Conservation (phyloP, 64 coral and sea anemone genomes). For the Catalaphyllia jardinei region DNA sequence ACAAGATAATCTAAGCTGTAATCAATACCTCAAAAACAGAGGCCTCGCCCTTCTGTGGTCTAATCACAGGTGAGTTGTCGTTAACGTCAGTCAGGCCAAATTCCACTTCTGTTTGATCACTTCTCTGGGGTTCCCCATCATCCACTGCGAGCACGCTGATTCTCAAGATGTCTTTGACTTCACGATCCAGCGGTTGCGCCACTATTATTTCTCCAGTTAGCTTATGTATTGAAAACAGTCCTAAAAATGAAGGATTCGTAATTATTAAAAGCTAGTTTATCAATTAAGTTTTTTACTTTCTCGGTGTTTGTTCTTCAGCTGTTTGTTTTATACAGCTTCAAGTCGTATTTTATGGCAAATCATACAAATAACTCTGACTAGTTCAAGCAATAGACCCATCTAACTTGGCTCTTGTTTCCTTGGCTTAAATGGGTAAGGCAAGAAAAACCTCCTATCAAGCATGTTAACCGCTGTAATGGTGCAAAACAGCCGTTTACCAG, state of each 20-base stretch:
- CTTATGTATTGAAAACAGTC: slow-evolving; percentile 69
- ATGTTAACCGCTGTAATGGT: no score
- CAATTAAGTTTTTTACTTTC: background rate
- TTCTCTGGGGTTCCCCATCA: slow-evolving; percentile 52
- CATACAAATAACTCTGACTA: no score
- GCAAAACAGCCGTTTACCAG: no score
- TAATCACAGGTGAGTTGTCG: slow-evolving; percentile 87
- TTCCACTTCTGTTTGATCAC: slow-evolving; percentile 64
- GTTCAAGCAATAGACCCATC: no score
- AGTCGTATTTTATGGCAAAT: no score
- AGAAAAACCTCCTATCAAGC: no score
- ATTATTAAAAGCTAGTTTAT: background rate
- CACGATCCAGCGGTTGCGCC: slow-evolving; percentile 71
- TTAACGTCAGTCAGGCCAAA: slow-evolving; percentile 85
- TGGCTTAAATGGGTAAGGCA: no score
- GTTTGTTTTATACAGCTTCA: no score
- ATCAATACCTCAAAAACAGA: slow-evolving; percentile 63
- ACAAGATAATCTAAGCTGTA: no score
- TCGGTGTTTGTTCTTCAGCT: no score
- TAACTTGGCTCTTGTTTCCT: no score
- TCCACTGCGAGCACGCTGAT: slow-evolving; percentile 78
- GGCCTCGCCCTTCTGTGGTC: slow-evolving; percentile 75
- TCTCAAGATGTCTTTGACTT: slow-evolving; percentile 55
- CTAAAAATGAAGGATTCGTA: background rate
- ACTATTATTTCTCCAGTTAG: slow-evolving; percentile 65